A percentile compares a stretch with the other conserved stretches of the same genome.
phyloP scores from a whole-genome alignment of 2,113 vertebrate genomes.

The Cynoglossus semilaevis region DNA sequence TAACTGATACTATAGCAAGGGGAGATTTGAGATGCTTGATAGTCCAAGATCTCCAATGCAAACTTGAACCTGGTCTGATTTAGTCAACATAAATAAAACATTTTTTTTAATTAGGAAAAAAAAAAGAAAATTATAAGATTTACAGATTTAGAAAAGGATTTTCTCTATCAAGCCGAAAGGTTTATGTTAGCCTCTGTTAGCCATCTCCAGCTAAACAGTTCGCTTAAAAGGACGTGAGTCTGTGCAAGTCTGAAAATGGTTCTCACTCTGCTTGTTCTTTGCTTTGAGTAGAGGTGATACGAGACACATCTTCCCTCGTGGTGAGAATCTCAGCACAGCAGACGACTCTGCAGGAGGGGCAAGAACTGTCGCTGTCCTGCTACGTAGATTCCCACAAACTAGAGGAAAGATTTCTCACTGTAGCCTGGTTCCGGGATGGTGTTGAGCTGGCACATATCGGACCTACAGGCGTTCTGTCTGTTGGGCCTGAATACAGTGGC shows the following conservation, averaged over 20 bases:
- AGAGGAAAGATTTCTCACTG: conserved; percentile 65
- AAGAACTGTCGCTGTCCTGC: conserved; percentile 74
- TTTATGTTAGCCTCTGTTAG: no score
- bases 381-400: conserved; percentile 47
- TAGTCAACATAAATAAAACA: no score
- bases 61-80: no score
- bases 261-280: conserved; percentile 9
- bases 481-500: conserved; percentile 49
- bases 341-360: conserved; percentile 66
- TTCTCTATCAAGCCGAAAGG: no score
- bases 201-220: no score
- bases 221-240: conserved; percentile 21
- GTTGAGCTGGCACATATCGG: conserved; percentile 70
- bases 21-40: no score
- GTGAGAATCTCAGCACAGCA: conserved; percentile 56
- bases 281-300: conserved; percentile 34
- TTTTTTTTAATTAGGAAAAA: no score
- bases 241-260: neutral
- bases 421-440: conserved; percentile 71
- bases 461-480: conserved; percentile 68
- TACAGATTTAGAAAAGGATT: no score
- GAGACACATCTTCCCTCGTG: conserved; percentile 48
- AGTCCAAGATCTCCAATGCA: no score
- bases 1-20: no score
- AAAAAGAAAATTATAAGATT: no score